Evolutionary conservation across 2,797 vertebrate genomes (phyloP), one percentile per base, ranked within the genome.

Genomic region (Ceyx erithaca): DNA sequence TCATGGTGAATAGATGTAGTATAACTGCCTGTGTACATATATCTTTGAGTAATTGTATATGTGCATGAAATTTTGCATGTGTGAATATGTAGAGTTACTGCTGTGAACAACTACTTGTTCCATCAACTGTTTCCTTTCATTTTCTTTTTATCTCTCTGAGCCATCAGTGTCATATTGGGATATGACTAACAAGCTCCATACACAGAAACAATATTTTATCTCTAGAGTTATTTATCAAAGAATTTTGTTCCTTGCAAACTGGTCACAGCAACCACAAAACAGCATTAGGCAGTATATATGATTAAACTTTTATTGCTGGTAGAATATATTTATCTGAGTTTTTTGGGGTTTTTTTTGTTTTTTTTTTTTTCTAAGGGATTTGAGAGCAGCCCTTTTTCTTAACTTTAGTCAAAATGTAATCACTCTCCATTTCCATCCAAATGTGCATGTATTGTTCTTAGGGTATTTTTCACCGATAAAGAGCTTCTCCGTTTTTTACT

Each of bases 161-260:
- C 62, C 48, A 67, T 87, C 93, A 80, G 26, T 84, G 92, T 91
- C 66, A 90, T 40, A 84, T 80, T 67, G 88, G 86, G 77, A 79
- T 94, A 81, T 86, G 75, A 96, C 85, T 96, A 91, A 95, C 69
- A 94, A 93, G 67, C 89, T 84, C 70, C 41, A 80, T 40, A 91
- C 33, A 68, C 22, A 58, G 58, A 67, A 85, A 40, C 30, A 76
- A 11, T 79, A 78, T 89, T 97, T 96, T 90, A 69, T 64, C 92
- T 87, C 73, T 81, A 30, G 52, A 88, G 61, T 87, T 83, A 80
- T 75, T 87, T 87, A 75, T 84, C 85, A 96, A 95, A 95, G 54
- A 73, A 73, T 5, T 35, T 21, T 12, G 4, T 57, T 96, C 89
- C 67, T 92, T 80, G 54, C 25, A 95, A 96, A 78, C 57, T 80